Evolutionary conservation across 2,113 vertebrate genomes (phyloP), one percentile per base, ranked within the genome.

Genomic region (Scortum barcoo): DNA sequence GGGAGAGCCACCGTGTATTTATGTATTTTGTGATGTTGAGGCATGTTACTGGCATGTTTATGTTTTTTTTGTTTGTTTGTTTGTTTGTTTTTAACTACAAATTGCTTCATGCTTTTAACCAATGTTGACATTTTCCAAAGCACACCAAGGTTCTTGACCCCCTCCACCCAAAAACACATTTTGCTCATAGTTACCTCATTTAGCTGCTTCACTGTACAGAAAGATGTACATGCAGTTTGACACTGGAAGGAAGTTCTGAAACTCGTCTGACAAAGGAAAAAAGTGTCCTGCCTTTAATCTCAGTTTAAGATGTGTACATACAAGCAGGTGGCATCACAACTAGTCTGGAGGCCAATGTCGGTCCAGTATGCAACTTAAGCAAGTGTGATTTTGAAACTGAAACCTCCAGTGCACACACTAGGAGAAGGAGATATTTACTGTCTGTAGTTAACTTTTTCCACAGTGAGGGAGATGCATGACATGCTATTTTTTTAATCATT

Each of bases 101-200:
- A 50, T 56, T 56, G 7, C 16, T 12, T 19, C 6, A 63, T 54
- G 22, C 22, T 33, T 54, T 76, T 36, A 19, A 26, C 11, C 14
- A 57, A 22, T 17, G 17, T 7, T 12, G 51, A 67, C 53, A 54
- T 78, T 73, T 72, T 54, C 61, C 53, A 84, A 73, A 78, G 63
- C 36, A 78, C 14, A 48, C 26, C 16, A 22, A 54, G 19, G 13
- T 66, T 73, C 28, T 67, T n/a, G 30, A 12, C 14, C 26, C 2
- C 20, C 6, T 56, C 22, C 68, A 46, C 26, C 12, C 26, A 24
- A 6, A 24, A 13, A 26, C 6, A 40, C 4, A 51, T 40, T 51
- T 26, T 46, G 0, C 12, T 22, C 20, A 48, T 28, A 51, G 33
- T 69, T 22, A 12, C 24, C n/a, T 40, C n/a, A 20, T 1, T 68